Evolutionary conservation across 2,888 invertebrate species (phyloP), one percentile per base, ranked within the genome.

Genomic region (Tolmerus cingulatus): DNA sequence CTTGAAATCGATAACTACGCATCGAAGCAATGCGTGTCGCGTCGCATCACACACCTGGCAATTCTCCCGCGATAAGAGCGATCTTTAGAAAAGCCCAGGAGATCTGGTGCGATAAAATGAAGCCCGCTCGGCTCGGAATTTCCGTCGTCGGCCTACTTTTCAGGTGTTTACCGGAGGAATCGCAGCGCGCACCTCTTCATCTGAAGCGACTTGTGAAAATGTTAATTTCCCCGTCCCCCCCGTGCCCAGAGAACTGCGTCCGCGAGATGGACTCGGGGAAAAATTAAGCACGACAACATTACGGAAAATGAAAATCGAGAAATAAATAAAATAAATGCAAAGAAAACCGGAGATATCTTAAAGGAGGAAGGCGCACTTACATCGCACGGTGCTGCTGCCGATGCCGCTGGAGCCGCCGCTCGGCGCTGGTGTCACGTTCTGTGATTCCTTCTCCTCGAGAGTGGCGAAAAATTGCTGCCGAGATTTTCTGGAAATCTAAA

Each of bases 121-220:
- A 57, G 57, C 37, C 55, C 66, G 66, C 34, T 82, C 40, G 37
- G 34, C 23, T 57, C 37, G 82, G 82, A 82, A 82, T 82, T 66
- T 82, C 82, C 82, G 82, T 82, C 82, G 34, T 37, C 82, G 82
- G 82, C 82, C 82, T 82, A 82, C 82, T 82, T 66, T 66, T 82
- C 55, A 82, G 82, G 40, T 82, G 66, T 82, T 82, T 82, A 66
- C 82, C 57, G 30, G 57, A 66, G 66, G 74, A 76, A 55, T 66
- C 19, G 46, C 27, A 66, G 46, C 43, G 78, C 40, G 19, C 37
- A 19, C 37, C 37, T 76, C 16, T 34, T 34, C 16, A 74, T 74
- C 30, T 76, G 19, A 1, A 37, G 7, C n/a, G 51, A 51, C n/a
- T 51, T 19, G 76, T 76, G 34, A 37, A 76, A 76, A 76, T 76